phyloP scores from a whole-genome alignment of 2,888 invertebrate genomes.

The Megastigmus dorsalis region DNA sequence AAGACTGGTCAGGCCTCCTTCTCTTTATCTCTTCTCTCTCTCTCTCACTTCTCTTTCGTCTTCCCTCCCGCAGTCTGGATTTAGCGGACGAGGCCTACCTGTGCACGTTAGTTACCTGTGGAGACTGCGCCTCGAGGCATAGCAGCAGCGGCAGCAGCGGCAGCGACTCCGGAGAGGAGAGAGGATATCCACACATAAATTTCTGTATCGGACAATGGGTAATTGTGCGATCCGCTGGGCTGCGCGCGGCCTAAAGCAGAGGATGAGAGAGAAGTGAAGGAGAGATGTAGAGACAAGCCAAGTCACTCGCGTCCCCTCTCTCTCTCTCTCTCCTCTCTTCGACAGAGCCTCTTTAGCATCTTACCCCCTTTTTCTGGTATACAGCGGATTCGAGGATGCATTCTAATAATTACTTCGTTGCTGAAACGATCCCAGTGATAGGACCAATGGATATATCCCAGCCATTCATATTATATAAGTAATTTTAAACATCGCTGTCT shows the following conservation, averaged over 20 bases:
- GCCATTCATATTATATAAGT: too few species aligned
- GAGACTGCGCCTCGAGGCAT: constrained; percentile 59
- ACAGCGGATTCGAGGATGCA: neutral
- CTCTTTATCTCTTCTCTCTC: constrained; percentile 26
- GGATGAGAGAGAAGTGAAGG: constrained; percentile 8
- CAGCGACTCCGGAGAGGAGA: neutral
- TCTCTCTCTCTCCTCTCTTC: too few species aligned
- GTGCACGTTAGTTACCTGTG: constrained; percentile 69
- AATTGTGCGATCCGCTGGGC: constrained; percentile 67
- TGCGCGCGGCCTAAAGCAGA: neutral
- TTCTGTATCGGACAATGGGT: constrained; percentile 74
- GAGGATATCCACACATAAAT: constrained; percentile 71
- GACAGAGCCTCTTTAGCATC: constrained; percentile 37
- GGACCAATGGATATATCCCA: too few species aligned
- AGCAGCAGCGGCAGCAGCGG: constrained; percentile 48
- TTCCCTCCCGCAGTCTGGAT: constrained; percentile 57
- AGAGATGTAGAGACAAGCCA: constrained; percentile 41
- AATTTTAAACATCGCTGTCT: too few species aligned
- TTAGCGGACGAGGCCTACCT: constrained; percentile 56
- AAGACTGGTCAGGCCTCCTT: constrained; percentile 48
- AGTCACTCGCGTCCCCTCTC: too few species aligned
- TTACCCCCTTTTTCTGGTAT: neutral
- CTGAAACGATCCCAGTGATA: neutral
- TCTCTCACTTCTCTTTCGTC: constrained; percentile 17
- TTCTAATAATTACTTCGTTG: constrained; percentile 33